These are phyloP conservation scores for Neomonachus schauinslandi DNA, from an alignment of 2,113 vertebrate genomes.

Conservation along the genomic window DNA sequence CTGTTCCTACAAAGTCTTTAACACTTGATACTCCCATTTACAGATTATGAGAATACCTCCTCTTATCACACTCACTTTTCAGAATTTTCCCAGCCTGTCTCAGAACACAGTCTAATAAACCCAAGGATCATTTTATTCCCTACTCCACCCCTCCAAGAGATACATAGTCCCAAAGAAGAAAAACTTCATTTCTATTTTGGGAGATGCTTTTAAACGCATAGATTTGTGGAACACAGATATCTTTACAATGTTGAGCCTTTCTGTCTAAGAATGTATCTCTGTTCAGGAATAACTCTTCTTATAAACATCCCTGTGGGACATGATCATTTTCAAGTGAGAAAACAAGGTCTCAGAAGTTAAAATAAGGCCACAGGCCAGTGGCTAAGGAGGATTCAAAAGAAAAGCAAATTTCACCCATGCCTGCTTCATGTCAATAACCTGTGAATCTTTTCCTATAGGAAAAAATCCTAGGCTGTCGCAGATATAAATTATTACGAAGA, in stretches of 20 bases:
- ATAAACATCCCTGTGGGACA: neutral
- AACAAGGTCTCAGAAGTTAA: neutral
- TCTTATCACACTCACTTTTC: neutral
- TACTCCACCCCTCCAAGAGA: neutral
- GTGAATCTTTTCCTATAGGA: neutral
- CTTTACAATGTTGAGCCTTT: neutral
- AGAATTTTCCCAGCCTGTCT: neutral
- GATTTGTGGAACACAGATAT: neutral
- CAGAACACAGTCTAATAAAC: neutral
- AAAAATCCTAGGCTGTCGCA: neutral
- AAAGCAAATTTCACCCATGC: conserved; percentile 7
- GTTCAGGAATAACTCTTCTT: neutral
- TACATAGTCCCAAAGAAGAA: neutral
- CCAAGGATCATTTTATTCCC: neutral
- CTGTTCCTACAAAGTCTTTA: neutral
- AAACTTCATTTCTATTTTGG: neutral
- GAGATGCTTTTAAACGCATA: neutral
- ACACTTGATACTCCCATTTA: neutral
- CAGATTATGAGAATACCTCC: neutral
- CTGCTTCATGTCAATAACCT: neutral
- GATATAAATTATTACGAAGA: neutral
- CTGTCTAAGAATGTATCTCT: neutral
- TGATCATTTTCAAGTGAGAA: neutral
- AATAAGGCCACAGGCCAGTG: neutral
- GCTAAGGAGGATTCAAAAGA: neutral